Conservation (phyloP, 2,113 vertebrate species). For the Salvelinus namaycush region DNA sequence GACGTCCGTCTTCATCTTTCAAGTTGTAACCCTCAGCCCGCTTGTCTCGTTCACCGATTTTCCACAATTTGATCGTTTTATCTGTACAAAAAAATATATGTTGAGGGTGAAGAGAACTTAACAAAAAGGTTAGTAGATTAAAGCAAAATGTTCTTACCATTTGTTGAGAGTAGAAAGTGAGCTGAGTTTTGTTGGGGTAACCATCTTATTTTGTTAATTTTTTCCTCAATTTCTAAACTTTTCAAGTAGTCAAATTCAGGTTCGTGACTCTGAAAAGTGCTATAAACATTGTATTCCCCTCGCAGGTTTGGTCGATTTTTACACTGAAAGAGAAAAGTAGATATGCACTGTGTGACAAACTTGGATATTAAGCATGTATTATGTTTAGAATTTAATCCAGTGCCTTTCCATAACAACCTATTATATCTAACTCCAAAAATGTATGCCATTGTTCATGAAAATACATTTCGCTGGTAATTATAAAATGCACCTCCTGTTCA, state of each 20-base stretch:
- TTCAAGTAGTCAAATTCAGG: constrained; percentile 84
- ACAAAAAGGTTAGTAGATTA: not conserved
- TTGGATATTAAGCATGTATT: not conserved
- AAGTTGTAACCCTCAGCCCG: constrained; percentile 92
- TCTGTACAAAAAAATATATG: constrained; percentile 67
- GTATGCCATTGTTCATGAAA: too few relatives aligned
- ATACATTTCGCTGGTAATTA: not conserved
- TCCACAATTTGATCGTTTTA: constrained; percentile 98
- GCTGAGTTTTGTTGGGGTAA: constrained; percentile 85
- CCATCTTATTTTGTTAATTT: constrained; percentile 88
- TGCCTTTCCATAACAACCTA: not conserved
- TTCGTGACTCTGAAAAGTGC: constrained; percentile 77
- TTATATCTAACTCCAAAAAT: not conserved
- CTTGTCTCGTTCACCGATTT: constrained; percentile 94
- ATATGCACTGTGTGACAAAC: too few relatives aligned
- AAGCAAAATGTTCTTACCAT: constrained; percentile 50
- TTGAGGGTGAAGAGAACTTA: not conserved
- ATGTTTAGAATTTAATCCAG: not conserved
- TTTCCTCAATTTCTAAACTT: constrained; percentile 91
- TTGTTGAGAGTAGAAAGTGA: constrained; percentile 84
- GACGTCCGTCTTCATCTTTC: constrained; percentile 90
- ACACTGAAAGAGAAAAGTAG: constrained; percentile 64
- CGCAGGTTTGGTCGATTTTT: constrained; percentile 83
- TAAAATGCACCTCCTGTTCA: constrained; percentile 77
- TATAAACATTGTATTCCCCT: constrained; percentile 78